Conservation (phyloP, 2,888 invertebrate genomes). For the Nysson spinosus region DNA sequence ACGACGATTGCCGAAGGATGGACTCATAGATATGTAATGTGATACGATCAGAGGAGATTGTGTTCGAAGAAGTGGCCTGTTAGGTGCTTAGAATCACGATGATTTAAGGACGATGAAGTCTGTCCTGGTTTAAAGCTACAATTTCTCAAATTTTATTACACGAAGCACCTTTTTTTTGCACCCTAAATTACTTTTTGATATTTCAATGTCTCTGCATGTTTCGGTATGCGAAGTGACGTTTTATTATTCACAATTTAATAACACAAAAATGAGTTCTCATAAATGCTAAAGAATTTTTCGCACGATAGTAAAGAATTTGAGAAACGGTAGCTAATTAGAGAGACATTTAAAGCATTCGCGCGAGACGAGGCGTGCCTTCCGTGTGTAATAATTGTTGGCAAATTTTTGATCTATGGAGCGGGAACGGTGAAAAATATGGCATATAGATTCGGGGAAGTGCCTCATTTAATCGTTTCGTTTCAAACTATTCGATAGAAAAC, state of each 20-base stretch:
- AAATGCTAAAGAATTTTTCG: neutral
- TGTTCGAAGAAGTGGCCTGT: slow-evolving; percentile 76
- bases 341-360: slow-evolving; percentile 72
- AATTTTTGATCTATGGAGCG: slow-evolving; percentile 69
- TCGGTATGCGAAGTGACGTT: too few species aligned
- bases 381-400: slow-evolving; percentile 76
- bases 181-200: too few species aligned
- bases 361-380: slow-evolving; percentile 77
- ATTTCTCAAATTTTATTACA: slow-evolving; percentile 1
- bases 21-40: slow-evolving; percentile 65
- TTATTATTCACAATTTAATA: too few species aligned
- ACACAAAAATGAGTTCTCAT: too few species aligned
- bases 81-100: slow-evolving; percentile 72
- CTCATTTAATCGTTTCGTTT: slow-evolving; percentile 69
- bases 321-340: slow-evolving; percentile 39
- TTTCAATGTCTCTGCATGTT: too few species aligned
- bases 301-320: slow-evolving; percentile 24
- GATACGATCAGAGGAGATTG: slow-evolving; percentile 73
- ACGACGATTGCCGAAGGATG: slow-evolving; percentile 44
- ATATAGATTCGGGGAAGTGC: slow-evolving; percentile 71
- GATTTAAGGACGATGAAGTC: slow-evolving; percentile 46
- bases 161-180: too few species aligned
- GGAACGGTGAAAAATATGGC: slow-evolving; percentile 41
- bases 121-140: slow-evolving; percentile 10
- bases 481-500: slow-evolving; percentile 46